A percentile compares a stretch with the other conserved stretches of the same genome.
Evolutionary conservation across 1,140 invertebrate species (phyloP).

Genomic region (Pristionchus pacificus): DNA sequence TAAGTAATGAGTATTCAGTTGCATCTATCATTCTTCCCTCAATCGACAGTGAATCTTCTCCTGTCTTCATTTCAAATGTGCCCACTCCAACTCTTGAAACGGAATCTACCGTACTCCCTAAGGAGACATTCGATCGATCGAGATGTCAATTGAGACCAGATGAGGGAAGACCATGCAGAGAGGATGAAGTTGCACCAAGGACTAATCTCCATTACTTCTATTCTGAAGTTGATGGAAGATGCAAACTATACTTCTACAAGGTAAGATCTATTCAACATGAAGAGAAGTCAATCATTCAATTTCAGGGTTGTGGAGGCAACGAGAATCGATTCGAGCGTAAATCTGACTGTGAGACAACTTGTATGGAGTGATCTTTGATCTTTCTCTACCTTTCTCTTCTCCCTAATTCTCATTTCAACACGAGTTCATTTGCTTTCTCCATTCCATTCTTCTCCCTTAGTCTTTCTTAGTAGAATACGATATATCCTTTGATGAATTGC

Average conservation of each 20-base stretch:
- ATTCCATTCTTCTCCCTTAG: not conserved
- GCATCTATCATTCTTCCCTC: not conserved
- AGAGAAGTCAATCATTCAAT: not conserved
- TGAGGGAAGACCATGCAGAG: constrained; percentile 32
- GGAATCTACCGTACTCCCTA: not conserved
- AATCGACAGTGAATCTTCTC: too few relatives aligned
- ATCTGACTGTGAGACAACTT: constrained; percentile 35
- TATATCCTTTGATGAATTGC: too few relatives aligned
- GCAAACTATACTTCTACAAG: constrained; percentile 38
- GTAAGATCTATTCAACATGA: not conserved
- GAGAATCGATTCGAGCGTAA: constrained; percentile 39
- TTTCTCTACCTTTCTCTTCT: not conserved
- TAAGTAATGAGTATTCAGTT: constrained; percentile 8
- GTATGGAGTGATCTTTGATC: constrained; percentile 5
- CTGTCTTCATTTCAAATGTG: too few relatives aligned
- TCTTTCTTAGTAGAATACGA: too few relatives aligned
- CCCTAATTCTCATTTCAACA: not conserved
- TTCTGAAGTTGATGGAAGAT: constrained; percentile 25
- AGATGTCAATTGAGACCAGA: constrained; percentile 33
- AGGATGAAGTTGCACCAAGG: constrained; percentile 32
- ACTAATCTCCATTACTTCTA: constrained; percentile 40
- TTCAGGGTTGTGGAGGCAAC: constrained; percentile 49
- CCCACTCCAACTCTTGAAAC: not conserved
- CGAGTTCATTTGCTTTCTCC: not conserved
- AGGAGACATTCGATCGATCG: constrained; percentile 13